Evolutionary conservation across 2,113 vertebrate species (phyloP).

Genomic region (Nothoprocta pentlandii): DNA sequence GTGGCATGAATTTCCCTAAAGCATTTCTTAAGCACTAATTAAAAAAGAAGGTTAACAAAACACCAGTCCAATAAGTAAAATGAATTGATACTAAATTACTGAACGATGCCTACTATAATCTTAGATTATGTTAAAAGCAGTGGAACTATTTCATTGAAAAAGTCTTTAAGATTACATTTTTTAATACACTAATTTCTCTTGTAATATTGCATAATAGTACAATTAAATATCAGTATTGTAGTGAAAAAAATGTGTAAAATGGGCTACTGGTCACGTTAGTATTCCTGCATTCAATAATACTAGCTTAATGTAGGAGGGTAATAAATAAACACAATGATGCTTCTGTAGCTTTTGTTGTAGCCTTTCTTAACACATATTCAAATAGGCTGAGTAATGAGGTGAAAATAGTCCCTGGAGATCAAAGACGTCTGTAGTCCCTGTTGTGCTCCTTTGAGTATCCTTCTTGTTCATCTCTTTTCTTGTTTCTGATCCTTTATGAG

Average conservation of each 20-base stretch:
- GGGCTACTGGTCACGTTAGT: not conserved
- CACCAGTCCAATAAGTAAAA: not conserved
- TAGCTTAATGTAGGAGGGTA: not conserved
- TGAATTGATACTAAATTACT: not conserved
- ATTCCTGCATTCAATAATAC: not conserved
- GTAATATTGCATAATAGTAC: not conserved
- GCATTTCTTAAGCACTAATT: not conserved
- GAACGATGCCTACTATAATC: not conserved
- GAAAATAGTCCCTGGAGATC: not conserved
- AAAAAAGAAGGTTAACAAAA: slow-evolving; percentile 34
- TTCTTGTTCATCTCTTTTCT: not conserved
- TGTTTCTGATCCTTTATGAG: not conserved
- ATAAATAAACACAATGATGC: not conserved
- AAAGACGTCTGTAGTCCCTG: not conserved
- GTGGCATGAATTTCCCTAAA: not conserved
- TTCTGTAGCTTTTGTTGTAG: not conserved
- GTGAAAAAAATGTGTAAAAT: not conserved
- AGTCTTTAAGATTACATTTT: not conserved
- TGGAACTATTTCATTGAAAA: not conserved
- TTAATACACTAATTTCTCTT: not conserved
- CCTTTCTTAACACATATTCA: not conserved
- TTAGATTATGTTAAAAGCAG: not conserved
- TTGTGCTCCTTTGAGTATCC: not conserved
- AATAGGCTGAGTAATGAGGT: not conserved
- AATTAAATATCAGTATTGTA: not conserved